Conservation (phyloP, 1,140 invertebrate species). For the Schlechtendalia chinensis region DNA sequence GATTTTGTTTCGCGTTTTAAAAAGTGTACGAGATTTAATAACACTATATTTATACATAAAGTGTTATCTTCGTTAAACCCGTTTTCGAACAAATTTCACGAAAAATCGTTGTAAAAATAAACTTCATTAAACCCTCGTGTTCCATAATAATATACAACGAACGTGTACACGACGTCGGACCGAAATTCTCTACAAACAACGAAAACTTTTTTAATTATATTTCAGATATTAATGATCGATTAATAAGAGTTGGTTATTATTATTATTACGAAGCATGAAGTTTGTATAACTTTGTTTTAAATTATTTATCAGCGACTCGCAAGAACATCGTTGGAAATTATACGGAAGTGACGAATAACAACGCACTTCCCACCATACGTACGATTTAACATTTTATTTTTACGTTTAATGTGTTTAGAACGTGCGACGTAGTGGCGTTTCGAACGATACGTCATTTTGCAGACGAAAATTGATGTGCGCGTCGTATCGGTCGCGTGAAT, state of each 20-base stretch:
- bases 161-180: constrained; percentile 8
- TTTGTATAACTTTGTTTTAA: constrained; percentile 20
- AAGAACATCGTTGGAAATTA: background rate
- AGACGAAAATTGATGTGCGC: too few relatives aligned
- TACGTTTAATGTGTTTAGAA: too few relatives aligned
- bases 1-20: too few relatives aligned
- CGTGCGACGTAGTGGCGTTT: too few relatives aligned
- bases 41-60: too few relatives aligned
- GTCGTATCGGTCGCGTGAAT: too few relatives aligned
- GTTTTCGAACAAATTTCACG: constrained; percentile 2
- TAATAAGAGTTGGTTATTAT: constrained; percentile 18
- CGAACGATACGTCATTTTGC: too few relatives aligned
- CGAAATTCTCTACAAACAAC: constrained; percentile 14
- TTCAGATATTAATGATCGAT: constrained; percentile 11
- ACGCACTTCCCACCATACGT: too few relatives aligned
- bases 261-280: constrained; percentile 3
- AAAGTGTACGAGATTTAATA: too few relatives aligned
- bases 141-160: background rate
- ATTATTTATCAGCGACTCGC: constrained; percentile 10
- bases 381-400: too few relatives aligned
- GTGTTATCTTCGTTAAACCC: too few relatives aligned
- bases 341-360: background rate
- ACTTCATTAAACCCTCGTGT: constrained; percentile 19
- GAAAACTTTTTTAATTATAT: constrained; percentile 35
- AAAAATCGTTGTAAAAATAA: constrained; percentile 2